Evolutionary conservation across 2,113 vertebrate species (phyloP), one percentile per base, ranked within the genome.

Genomic region (Nicator chloris): DNA sequence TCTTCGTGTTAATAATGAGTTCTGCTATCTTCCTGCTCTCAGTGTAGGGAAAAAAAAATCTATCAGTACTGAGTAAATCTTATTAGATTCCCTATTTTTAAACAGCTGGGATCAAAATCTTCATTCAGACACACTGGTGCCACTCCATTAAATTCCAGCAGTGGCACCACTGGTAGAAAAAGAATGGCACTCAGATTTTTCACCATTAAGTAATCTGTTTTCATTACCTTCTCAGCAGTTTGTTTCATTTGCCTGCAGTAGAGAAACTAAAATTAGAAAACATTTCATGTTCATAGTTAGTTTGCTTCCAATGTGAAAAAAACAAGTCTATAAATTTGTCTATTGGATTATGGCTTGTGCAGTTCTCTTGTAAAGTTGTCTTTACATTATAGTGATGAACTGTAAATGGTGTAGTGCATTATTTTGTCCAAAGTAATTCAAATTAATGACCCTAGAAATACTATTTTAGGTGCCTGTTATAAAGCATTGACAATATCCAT

Each of bases 341-440:
- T 90, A 31, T 86, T 94, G 77, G 80, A 50, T 94, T 96, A 96
- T 37, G 75, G 59, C 94, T 94, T 88, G 45, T 90, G 80, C 77
- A 86, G 90, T 88, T 93, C 94, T 91, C 73, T 92, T 76, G 59
- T 86, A 68, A 69, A 87, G 69, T 81, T 81, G 85, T 92, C 92
- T 90, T 77, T 92, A 83, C 86, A 96, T 95, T 95, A 95, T 68
- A 82, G 76, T 95, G 94, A 97, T 96, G 92, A 97, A 96, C 85
- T 96, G 63, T 94, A 97, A 97, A 96, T 95, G 86, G 65, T 9
- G 4, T 51, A 71, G 78, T 96, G 82, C 45, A 80, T 97, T 93
- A 97, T 96, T 97, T 97, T 97, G 82, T 75, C 69, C 83, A 91
- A 90, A 96, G 60, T 97, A 96, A 97, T 97, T 98, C 94, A 96